Conservation (phyloP, 2,888 invertebrate genomes). For the Phytoseiulus persimilis region DNA sequence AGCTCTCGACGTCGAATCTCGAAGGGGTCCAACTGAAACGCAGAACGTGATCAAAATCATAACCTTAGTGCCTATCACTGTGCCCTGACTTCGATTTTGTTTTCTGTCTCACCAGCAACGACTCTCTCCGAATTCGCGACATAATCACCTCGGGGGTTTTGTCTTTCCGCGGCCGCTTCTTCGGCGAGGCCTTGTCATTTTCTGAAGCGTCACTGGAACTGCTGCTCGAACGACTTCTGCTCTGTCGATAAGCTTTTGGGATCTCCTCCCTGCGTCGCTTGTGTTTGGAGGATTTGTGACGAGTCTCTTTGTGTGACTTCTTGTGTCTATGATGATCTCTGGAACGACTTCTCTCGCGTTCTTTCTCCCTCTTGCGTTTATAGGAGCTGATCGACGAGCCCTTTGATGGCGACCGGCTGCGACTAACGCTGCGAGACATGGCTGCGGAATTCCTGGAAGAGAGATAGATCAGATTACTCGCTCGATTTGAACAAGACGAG, state of each 20-base stretch:
- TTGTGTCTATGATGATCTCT: constrained; percentile 20
- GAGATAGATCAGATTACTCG: neutral
- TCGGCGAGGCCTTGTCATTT: neutral
- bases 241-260: neutral
- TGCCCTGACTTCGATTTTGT: too few relatives aligned
- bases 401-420: constrained; percentile 30
- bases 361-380: constrained; percentile 16
- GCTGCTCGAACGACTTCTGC: constrained; percentile 7
- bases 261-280: constrained; percentile 13
- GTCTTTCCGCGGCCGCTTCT: constrained; percentile 28
- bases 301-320: constrained; percentile 15
- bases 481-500: too few relatives aligned
- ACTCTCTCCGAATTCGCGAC: too few relatives aligned
- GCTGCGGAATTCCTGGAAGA: neutral
- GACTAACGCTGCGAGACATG: constrained; percentile 27
- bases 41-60: too few relatives aligned
- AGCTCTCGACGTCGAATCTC: constrained; percentile 21
- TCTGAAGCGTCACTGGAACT: neutral
- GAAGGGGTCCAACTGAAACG: constrained; percentile 7
- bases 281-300: constrained; percentile 13
- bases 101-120: too few relatives aligned
- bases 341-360: constrained; percentile 17
- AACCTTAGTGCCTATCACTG: too few relatives aligned
- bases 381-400: constrained; percentile 15
- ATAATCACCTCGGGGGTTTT: constrained; percentile 11